Evolutionary conservation across 2,797 vertebrate species (phyloP).

Genomic region (Danio jaintianensis): DNA sequence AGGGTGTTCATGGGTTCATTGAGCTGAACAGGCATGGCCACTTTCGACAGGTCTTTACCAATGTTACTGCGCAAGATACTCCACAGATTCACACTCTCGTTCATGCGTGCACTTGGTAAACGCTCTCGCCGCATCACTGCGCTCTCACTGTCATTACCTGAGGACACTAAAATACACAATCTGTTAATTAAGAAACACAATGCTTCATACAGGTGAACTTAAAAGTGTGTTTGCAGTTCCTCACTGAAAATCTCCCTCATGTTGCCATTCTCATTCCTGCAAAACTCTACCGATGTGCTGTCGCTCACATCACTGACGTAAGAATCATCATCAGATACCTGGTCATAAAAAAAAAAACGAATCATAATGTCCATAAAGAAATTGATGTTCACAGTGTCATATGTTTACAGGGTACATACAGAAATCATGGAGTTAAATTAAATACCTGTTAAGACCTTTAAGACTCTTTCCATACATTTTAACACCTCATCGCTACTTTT

Average conservation of each 20-base stretch:
- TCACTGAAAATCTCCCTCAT: slow-evolving; percentile 76
- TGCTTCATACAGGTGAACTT: not conserved
- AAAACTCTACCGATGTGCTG: slow-evolving; percentile 91
- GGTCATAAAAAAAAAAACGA: not conserved
- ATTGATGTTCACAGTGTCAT: not conserved
- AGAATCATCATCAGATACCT: slow-evolving; percentile 96
- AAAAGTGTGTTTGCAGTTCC: not conserved
- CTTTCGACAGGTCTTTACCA: slow-evolving; percentile 97
- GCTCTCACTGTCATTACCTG: slow-evolving; percentile 62
- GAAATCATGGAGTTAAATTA: too few species aligned
- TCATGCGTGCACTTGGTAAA: slow-evolving; percentile 85
- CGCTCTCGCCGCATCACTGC: slow-evolving; percentile 68
- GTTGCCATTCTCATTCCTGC: slow-evolving; percentile 86
- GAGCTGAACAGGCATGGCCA: slow-evolving; percentile 95
- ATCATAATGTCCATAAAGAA: not conserved
- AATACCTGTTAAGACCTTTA: too few species aligned
- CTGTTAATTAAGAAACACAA: not conserved
- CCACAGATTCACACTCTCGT: slow-evolving; percentile 92
- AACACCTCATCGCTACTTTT: too few species aligned
- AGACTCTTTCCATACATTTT: too few species aligned
- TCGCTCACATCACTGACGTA: slow-evolving; percentile 97
- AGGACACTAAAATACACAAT: not conserved
- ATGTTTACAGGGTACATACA: too few species aligned
- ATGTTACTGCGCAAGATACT: slow-evolving; percentile 97
- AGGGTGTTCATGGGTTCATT: slow-evolving; percentile 95